Base-by-base conservation (phyloP, 2,113 vertebrate species). In the Turdus rufiventris region DNA sequence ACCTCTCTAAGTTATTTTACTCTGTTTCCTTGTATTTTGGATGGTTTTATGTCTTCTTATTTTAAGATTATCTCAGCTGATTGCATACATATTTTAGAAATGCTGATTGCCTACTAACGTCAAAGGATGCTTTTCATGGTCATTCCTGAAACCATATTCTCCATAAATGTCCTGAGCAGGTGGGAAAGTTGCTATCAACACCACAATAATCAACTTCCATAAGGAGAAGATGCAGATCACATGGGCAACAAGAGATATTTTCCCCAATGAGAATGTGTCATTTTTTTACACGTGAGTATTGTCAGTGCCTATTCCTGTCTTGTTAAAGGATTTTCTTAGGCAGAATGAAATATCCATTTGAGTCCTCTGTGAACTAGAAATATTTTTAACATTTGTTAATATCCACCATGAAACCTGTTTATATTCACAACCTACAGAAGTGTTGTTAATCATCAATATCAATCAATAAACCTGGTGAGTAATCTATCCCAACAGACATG, bases 201-300 rank as follows among this genome's bases (percentile, higher is more conserved):
- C 60, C 74, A 63, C 68, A 92, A 78, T 97, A 67, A 80, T 97
- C 38, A 96, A 96, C 77, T 96, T 97, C 54, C 96, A 97, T n/a
- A 92, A 92, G 5, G 91, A 97, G 40, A 91, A 54, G 7, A 96
- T 97, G 81, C 80, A 77, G 53, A 81, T 98, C 12, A 93, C 84
- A 1, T 98, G 97, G 97, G 42, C 76, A 36, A 8, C 47, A 15
- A 93, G 19, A 24, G 8, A 78, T 9, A 0, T 28, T 29, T 47
- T 96, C 42, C 82, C 70, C 0, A 24, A 34, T 1, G 8, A 83
- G 12, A 97, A 97, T 28, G 19, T 97, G 48, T 96, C 96, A 9
- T 95, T 97, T 85, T 48, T 77, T 85, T 98, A 97, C n/a, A 91
- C 8, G 97, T 98, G 54, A 93, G 96, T 94, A 83, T 60, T 89